Evolutionary conservation across 2,113 vertebrate genomes (phyloP).

Genomic region (Bos indicus): DNA sequence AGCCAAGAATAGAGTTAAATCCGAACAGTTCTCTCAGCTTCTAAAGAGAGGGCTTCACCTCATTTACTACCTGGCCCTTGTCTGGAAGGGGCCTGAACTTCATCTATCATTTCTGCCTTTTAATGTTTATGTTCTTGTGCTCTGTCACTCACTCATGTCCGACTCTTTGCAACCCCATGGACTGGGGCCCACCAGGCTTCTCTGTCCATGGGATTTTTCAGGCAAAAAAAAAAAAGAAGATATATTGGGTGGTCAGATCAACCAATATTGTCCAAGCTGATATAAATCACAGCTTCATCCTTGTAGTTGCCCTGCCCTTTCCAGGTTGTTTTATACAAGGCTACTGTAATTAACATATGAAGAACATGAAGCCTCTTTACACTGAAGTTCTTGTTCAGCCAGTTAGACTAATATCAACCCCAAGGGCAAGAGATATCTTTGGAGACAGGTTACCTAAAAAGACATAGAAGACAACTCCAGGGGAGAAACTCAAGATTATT

Average conservation of each 20-base stretch:
- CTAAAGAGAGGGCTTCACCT: not conserved
- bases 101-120: not conserved
- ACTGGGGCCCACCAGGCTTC: not conserved
- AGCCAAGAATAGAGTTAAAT: not conserved
- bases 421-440: not conserved
- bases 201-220: not conserved
- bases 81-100: not conserved
- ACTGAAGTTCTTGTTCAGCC: not conserved
- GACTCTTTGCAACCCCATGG: not conserved
- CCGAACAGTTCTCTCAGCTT: not conserved
- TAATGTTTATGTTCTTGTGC: not conserved
- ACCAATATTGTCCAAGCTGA: not conserved
- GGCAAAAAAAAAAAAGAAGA: not conserved
- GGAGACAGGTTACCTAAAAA: not conserved
- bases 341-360: not conserved
- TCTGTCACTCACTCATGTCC: not conserved
- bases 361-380: not conserved
- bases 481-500: not conserved
- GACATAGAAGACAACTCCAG: not conserved
- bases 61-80: not conserved
- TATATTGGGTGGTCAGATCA: not conserved
- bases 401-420: not conserved
- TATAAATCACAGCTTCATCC: not conserved
- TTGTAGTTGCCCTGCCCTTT: not conserved
- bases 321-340: not conserved